These are phyloP conservation scores for Pogonocichla stellata DNA, from an alignment of 2,113 vertebrate species.

Conservation along the genomic window DNA sequence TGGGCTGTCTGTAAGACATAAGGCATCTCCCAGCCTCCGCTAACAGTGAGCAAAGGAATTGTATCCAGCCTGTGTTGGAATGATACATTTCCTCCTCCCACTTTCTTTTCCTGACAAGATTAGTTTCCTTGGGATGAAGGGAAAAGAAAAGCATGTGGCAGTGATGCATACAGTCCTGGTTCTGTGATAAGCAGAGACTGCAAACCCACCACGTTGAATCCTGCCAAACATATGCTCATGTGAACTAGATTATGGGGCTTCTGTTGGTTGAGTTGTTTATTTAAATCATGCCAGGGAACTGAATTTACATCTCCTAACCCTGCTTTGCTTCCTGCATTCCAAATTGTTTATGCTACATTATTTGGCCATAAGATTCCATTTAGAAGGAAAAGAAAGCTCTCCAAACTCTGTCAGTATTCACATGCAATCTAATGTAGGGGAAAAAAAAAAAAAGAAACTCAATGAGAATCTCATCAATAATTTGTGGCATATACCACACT, in stretches of 20 bases:
- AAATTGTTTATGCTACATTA: neutral
- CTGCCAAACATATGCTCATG: conserved; percentile 37
- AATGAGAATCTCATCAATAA: neutral
- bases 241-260: neutral
- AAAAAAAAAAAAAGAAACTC: neutral
- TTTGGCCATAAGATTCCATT: neutral
- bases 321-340: neutral
- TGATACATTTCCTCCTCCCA: neutral
- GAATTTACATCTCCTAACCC: neutral
- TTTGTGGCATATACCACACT: neutral
- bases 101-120: neutral
- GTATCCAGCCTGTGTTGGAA: neutral
- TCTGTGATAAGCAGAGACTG: conserved; percentile 22
- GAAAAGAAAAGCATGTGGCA: neutral
- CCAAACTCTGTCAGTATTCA: neutral
- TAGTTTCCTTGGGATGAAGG: neutral
- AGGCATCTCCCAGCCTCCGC: neutral
- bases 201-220: neutral
- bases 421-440: neutral
- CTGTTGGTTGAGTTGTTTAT: neutral
- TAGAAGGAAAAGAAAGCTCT: neutral
- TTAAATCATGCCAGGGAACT: neutral
- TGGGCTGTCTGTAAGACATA: neutral
- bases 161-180: neutral
- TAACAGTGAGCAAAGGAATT: neutral